Conservation (phyloP, 2,113 vertebrate species). For the Proterorhinus semilunaris region DNA sequence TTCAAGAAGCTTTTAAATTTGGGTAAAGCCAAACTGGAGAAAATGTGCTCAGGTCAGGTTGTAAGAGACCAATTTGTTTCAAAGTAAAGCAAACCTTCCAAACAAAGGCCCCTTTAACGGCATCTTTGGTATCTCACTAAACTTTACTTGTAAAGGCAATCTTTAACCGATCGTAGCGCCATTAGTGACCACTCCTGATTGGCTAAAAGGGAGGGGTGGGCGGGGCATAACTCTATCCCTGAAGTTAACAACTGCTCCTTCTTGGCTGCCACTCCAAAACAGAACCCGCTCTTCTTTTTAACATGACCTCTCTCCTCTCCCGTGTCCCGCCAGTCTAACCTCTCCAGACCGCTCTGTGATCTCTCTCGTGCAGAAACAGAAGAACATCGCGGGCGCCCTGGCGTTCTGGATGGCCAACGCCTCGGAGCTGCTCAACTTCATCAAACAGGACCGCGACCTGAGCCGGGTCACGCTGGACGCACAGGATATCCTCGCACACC, state of each 20-base stretch:
- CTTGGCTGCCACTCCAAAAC: constrained; percentile 72
- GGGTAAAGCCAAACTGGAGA: too few relatives aligned
- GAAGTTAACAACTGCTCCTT: constrained; percentile 76
- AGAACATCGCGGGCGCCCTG: constrained; percentile 97
- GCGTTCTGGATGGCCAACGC: constrained; percentile 99
- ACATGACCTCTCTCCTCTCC: not conserved
- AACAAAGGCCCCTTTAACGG: too few relatives aligned
- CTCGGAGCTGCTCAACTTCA: constrained; percentile 95
- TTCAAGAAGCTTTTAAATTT: too few relatives aligned
- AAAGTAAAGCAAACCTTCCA: too few relatives aligned
- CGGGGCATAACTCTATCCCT: constrained; percentile 86
- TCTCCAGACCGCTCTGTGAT: constrained; percentile 41
- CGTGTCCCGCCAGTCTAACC: constrained; percentile 30
- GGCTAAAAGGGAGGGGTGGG: constrained; percentile 65
- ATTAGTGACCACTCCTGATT: constrained; percentile 39
- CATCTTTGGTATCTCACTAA: too few relatives aligned
- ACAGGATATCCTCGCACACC: constrained; percentile 93
- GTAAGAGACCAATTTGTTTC: too few relatives aligned
- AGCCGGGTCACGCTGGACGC: constrained; percentile 93
- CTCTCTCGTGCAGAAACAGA: constrained; percentile 87
- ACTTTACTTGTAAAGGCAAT: not conserved
- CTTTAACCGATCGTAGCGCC: not conserved
- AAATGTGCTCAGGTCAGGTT: too few relatives aligned
- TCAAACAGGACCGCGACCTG: constrained; percentile 96
- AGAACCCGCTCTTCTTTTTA: constrained; percentile 41